A percentile compares a stretch with the other conserved stretches of the same genome.
phyloP scores from a whole-genome alignment of 2,888 invertebrate species.

The Scaptomyza cyrtandrae region DNA sequence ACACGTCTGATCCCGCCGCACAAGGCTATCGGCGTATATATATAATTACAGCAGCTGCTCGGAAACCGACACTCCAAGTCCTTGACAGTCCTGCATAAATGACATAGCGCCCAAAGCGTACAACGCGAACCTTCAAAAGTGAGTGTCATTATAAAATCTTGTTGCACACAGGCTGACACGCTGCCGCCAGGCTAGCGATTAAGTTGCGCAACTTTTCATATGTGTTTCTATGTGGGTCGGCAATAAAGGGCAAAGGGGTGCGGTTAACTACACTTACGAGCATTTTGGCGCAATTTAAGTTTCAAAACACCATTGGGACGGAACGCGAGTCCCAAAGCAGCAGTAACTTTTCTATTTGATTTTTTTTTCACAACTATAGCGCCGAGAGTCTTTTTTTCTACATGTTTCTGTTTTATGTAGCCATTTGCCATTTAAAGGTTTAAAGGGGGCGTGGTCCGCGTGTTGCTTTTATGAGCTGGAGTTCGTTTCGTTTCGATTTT shows the following conservation, averaged over 20 bases:
- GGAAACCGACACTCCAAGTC: conserved; percentile 18
- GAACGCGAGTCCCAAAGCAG: conserved; percentile 37
- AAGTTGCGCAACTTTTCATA: conserved; percentile 36
- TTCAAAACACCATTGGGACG: conserved; percentile 58
- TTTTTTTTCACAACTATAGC: conserved; percentile 63
- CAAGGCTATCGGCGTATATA: not conserved
- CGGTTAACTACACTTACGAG: conserved; percentile 37
- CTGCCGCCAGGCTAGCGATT: conserved; percentile 41
- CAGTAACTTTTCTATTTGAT: conserved; percentile 52
- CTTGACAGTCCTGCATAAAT: conserved; percentile 33
- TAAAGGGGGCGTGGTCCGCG: conserved; percentile 28
- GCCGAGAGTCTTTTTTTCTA: conserved; percentile 17
- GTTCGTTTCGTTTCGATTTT: conserved; percentile 10
- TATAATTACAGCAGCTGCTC: conserved; percentile 28
- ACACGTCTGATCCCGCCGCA: not conserved
- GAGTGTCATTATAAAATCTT: conserved; percentile 62
- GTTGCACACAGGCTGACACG: conserved; percentile 36
- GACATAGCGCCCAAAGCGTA: conserved; percentile 33
- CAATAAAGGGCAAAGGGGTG: not conserved
- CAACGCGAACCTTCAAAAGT: conserved; percentile 26
- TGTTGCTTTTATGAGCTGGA: conserved; percentile 10
- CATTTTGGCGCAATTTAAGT: conserved; percentile 66
- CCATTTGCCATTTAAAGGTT: conserved; percentile 36
- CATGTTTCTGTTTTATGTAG: not conserved
- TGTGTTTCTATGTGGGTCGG: conserved; percentile 10